Evolutionary conservation across 2,797 vertebrate species (phyloP), one percentile per base, ranked within the genome.

Genomic region (Enteromius treurensis): DNA sequence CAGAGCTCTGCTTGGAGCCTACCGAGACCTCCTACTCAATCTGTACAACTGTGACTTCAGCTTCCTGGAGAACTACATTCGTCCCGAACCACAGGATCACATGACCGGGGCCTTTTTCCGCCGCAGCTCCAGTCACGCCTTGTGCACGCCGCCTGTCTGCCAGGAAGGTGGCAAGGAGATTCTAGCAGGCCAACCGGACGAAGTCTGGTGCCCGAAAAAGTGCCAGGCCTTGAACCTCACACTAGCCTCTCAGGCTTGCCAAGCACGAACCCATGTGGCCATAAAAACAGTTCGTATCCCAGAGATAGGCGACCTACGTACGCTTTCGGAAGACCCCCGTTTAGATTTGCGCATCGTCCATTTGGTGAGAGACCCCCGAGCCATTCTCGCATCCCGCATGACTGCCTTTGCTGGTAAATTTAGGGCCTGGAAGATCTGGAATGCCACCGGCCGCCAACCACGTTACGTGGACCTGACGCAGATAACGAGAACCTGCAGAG

Each of bases 381-480:
- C 95, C 21, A 90, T 96, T 76, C 91, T 95, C 0, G 92, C 95
- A 6, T 96, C 96, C 5, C 93, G 95, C 77, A 95, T 96, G 84
- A 90, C 89, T 81, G 92, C 95, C 0, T 96, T 96, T 82, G 88
- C 90, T 0, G 92, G 94, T 65, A 92, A 94, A 74, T 96, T 95
- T 85, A 93, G 91, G 0, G 90, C 93, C 49, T 96, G 95, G 94
- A 95, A 95, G 86, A 94, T 96, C 85, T 96, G 95, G 96, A 96
- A 96, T 0, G 92, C 92, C 0, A 95, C 94, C 0, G 94, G 94
- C 4, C 88, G 92, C 10, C 94, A 94, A 83, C 95, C 95, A 1
- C 91, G 92, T 11, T 93, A 93, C 1, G 90, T 96, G 58, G 95
- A 96, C 88, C 89, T 96, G 68, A 89, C 92, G 0, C 93, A 94